Evolutionary conservation across 1,140 invertebrate species (phyloP).

Genomic region (Cotesia typhae): DNA sequence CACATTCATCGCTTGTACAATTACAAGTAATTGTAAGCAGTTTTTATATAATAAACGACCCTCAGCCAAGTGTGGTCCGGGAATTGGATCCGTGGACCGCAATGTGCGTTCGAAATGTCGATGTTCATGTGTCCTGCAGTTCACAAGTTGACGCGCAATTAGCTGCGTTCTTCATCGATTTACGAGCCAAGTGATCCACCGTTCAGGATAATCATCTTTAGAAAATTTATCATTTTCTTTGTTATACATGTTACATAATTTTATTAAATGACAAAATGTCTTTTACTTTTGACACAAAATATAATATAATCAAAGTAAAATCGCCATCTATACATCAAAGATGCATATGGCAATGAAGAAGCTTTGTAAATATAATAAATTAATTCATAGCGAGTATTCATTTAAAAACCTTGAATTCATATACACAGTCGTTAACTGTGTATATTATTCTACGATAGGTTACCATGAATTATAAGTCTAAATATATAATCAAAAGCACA

Average conservation of each 20-base stretch:
- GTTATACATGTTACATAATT: neutral
- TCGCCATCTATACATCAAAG: no score
- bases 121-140: constrained; percentile 84
- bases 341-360: no score
- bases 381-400: constrained; percentile 3
- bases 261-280: neutral
- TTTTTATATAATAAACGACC: constrained; percentile 43
- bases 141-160: constrained; percentile 81
- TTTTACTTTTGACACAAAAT: neutral
- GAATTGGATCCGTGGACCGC: no score
- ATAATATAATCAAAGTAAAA: no score
- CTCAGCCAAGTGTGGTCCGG: constrained; percentile 46
- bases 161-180: constrained; percentile 85
- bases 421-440: neutral
- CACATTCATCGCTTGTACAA: no score
- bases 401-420: neutral
- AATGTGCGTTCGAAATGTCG: constrained; percentile 35
- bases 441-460: neutral
- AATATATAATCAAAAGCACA: no score
- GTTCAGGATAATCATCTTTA: constrained; percentile 64
- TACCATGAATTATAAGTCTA: neutral
- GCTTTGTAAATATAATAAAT: no score
- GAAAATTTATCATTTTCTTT: neutral
- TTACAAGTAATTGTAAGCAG: no score
- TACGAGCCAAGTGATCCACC: constrained; percentile 79